phyloP scores from a whole-genome alignment of 2,113 vertebrate species.

The Dolichotis patagonum region DNA sequence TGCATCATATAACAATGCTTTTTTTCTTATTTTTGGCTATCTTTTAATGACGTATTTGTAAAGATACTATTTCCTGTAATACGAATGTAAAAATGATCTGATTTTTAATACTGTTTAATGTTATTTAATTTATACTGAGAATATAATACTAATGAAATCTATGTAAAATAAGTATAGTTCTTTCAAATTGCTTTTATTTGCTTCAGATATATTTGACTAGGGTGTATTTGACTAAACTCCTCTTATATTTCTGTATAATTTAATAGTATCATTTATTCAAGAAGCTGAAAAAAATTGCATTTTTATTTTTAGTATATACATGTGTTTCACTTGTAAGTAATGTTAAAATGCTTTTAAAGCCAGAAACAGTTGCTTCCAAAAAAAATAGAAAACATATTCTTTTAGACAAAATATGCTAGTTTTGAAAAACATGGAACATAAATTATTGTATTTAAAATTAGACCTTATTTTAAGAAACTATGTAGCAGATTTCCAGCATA shows the following conservation, averaged over 20 bases:
- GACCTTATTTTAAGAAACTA: background rate
- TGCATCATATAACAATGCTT: background rate
- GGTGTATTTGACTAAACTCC: background rate
- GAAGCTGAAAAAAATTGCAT: background rate
- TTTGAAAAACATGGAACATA: constrained; percentile 11
- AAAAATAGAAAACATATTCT: background rate
- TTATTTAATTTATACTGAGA: background rate
- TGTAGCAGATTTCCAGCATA: background rate
- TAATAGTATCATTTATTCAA: background rate
- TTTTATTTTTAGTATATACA: background rate
- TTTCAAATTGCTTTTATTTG: background rate
- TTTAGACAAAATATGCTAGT: background rate
- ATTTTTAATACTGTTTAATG: background rate
- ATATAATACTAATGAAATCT: background rate
- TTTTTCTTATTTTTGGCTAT: background rate
- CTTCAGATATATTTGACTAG: background rate
- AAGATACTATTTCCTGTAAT: background rate
- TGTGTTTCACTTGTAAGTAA: background rate
- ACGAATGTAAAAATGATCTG: constrained; percentile 11
- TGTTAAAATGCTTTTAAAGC: background rate
- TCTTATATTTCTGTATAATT: background rate
- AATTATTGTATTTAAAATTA: constrained; percentile 52
- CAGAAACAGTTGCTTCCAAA: background rate
- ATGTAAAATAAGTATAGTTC: background rate
- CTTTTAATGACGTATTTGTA: background rate